These are phyloP conservation scores for Stichodactyla mertensii DNA, from an alignment of 64 coral and sea anemone species.

Conservation along the genomic window DNA sequence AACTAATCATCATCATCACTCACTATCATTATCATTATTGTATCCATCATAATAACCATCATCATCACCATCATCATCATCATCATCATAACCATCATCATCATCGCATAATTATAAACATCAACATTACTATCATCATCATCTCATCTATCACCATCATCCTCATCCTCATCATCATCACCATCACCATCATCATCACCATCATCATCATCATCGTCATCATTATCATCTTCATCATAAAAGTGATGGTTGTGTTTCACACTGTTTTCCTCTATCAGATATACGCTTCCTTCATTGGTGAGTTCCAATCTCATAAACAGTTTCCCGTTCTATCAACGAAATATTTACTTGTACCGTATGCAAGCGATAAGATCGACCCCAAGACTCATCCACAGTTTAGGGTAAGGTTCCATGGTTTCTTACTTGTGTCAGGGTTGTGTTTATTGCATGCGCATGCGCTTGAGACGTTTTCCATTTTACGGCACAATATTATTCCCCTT, in stretches of 20 bases:
- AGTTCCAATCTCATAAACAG: conserved; percentile 79
- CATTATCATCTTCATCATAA: neutral
- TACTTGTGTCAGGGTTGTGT: neutral
- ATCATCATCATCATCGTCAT: too few relatives aligned
- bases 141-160: too few relatives aligned
- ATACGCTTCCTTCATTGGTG: conserved; percentile 79
- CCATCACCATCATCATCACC: too few relatives aligned
- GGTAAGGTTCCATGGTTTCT: conserved; percentile 24
- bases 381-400: conserved; percentile 69
- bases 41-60: too few relatives aligned
- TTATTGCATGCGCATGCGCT: neutral
- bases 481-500: too few relatives aligned
- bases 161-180: too few relatives aligned
- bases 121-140: too few relatives aligned
- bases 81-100: too few relatives aligned
- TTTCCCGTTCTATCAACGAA: conserved; percentile 65
- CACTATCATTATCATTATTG: too few relatives aligned
- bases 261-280: conserved; percentile 33
- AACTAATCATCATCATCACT: too few relatives aligned
- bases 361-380: conserved; percentile 43
- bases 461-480: neutral
- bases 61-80: too few relatives aligned
- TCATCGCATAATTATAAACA: too few relatives aligned
- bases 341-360: conserved; percentile 67
- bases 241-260: neutral